These are phyloP conservation scores for Etheostoma perlongum DNA, from an alignment of 2,797 vertebrate species.

Conservation along the genomic window DNA sequence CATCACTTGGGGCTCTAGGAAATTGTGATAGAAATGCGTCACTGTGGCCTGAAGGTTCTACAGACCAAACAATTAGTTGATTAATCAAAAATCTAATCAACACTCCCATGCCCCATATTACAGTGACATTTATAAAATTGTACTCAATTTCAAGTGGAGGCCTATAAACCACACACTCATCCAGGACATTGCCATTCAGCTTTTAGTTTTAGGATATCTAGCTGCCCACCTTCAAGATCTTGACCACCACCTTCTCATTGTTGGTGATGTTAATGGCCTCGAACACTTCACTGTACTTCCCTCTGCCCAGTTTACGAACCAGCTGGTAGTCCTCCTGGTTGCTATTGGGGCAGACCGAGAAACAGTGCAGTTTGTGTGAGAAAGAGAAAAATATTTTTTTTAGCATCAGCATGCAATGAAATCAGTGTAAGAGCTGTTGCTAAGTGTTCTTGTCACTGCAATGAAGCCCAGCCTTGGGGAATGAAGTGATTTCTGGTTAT, in stretches of 20 bases:
- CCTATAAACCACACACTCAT: neutral
- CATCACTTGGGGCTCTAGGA: no score
- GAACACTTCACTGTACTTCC: constrained; percentile 99
- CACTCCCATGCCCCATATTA: neutral
- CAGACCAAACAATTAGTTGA: no score
- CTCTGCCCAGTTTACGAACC: constrained; percentile 97
- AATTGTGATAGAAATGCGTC: no score
- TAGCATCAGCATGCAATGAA: neutral
- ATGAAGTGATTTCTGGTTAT: constrained; percentile 3
- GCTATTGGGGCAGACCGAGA: constrained; percentile 81
- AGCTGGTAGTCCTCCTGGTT: constrained; percentile 99
- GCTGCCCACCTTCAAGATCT: constrained; percentile 96
- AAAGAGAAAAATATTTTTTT: neutral
- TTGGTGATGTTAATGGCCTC: constrained; percentile 99
- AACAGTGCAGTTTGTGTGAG: constrained; percentile 31
- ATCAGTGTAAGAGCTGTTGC: neutral
- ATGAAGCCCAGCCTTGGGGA: neutral
- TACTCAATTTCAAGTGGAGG: neutral
- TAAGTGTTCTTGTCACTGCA: neutral
- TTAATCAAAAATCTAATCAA: no score
- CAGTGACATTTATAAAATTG: neutral
- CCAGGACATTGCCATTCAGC: neutral
- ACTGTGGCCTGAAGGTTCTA: no score
- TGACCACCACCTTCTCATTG: constrained; percentile 98
- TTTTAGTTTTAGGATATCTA: neutral